Conservation (phyloP, 2,797 vertebrate species). For the Octomys mimax region DNA sequence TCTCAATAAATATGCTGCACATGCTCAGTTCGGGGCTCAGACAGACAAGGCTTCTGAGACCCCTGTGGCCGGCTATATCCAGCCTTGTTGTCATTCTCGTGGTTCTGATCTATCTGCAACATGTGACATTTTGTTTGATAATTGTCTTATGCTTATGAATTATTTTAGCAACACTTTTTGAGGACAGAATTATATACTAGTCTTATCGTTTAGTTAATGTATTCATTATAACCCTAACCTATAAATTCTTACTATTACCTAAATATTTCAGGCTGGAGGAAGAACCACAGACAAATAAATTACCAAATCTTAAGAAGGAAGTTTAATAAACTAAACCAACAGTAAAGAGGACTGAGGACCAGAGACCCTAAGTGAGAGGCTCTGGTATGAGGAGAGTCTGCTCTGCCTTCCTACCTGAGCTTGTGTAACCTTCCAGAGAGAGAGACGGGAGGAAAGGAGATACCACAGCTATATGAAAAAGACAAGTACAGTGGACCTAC, state of each 20-base stretch:
- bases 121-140: background rate
- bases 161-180: background rate
- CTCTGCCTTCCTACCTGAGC: background rate
- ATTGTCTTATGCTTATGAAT: background rate
- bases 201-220: background rate
- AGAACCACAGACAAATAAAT: background rate
- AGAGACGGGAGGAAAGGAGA: background rate
- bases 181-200: background rate
- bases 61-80: too few relatives aligned
- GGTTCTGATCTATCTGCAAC: too few relatives aligned
- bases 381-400: background rate
- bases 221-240: background rate
- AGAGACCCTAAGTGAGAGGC: background rate
- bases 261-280: background rate
- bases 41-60: too few relatives aligned
- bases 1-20: too few relatives aligned
- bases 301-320: background rate
- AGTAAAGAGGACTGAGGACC: background rate
- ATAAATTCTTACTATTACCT: background rate
- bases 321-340: background rate
- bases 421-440: background rate
- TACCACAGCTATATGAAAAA: background rate
- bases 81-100: too few relatives aligned
- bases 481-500: background rate
- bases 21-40: too few relatives aligned